Base-by-base conservation (phyloP, 2,888 invertebrate species). In the Timema podura region DNA sequence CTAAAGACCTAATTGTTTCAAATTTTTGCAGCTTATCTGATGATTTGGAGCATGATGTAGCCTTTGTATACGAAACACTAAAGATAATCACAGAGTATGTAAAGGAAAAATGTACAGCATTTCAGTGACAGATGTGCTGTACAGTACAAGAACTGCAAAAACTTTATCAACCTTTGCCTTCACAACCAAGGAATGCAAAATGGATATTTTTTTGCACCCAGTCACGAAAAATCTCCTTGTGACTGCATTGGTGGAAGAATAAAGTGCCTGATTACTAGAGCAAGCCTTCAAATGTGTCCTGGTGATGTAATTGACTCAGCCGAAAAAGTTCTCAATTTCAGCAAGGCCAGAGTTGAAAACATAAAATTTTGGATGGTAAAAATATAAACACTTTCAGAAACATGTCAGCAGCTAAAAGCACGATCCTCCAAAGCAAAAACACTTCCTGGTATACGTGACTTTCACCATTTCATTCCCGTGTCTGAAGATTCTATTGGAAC, bases 1-100 rank as follows among this genome's bases (percentile, higher is more conserved):
- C 61, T 7, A 45, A 61, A 61, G 61, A 61, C 61, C 61, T 61
- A 15, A 9, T 16, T 45, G 13, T 61, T 16, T 61, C 61, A 2
- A 61, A 16, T 61, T 10, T 6, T 1, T 57, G 57, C 57, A 57
- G 2, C 57, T 57, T 13, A 15, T 57, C 3, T 13, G 61, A 61
- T 16, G 44, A 61, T 61, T 61, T 61, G 16, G 61, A 61, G 16
- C 61, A 61, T 61, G 61, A 61, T 61, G 7, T 61, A 61, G 59
- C 59, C 5, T 59, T 59, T 59, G 59, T 59, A 44, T 59, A 59
- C 44, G 6, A 5, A 59, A 59, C 59, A 30, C 61, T 16, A 61
- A 61, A 61, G 16, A 61, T 61, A 16, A 61, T 16, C 16, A 61
- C 7, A 44, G 11, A 1, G 16, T 15, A 61, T 15, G 45, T 57